Evolutionary conservation across 1,140 invertebrate species (phyloP).

Genomic region (Chironomus striatipennis): DNA sequence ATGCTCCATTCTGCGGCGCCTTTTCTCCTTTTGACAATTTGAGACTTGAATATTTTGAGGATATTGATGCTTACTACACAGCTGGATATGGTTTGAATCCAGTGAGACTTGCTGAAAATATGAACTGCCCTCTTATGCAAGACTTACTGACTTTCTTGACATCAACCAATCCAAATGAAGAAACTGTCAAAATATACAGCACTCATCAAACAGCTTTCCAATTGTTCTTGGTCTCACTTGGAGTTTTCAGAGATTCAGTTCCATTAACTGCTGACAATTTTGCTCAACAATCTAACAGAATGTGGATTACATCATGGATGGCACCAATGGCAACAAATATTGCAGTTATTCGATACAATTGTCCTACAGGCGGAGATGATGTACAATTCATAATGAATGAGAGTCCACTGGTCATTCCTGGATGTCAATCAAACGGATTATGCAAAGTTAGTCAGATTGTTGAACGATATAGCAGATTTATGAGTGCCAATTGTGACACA

Average conservation of each 20-base stretch:
- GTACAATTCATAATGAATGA: neutral
- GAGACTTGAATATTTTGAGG: constrained; percentile 21
- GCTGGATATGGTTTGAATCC: neutral
- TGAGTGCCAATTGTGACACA: neutral
- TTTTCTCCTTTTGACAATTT: neutral
- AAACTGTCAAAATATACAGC: neutral
- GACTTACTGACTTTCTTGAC: neutral
- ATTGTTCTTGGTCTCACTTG: neutral
- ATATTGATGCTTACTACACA: neutral
- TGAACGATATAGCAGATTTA: neutral
- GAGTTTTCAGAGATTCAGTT: neutral
- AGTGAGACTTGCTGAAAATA: neutral
- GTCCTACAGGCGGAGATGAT: neutral
- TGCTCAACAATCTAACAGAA: neutral
- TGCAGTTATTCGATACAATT: neutral
- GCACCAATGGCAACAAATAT: neutral
- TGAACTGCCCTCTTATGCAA: neutral
- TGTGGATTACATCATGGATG: neutral
- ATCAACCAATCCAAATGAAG: constrained; percentile 31
- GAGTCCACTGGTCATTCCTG: neutral
- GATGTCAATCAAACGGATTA: neutral
- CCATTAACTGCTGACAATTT: neutral
- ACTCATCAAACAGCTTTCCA: neutral
- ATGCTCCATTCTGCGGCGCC: neutral
- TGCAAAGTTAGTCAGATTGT: neutral